Conservation (phyloP, 2,797 vertebrate genomes). For the Chelon auratus region DNA sequence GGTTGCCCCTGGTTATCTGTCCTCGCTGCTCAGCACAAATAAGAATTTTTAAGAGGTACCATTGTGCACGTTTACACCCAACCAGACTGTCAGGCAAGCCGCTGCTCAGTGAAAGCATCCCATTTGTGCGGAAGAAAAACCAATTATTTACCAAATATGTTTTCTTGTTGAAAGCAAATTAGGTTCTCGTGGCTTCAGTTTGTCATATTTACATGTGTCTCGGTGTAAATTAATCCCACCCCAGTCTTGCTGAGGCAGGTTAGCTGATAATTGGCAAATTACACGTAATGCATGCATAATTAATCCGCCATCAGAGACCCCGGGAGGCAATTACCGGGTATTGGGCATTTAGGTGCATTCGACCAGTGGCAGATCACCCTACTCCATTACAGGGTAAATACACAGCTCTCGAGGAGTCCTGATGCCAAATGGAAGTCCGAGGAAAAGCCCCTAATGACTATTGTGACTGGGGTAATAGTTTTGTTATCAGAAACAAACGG, state of each 20-base stretch:
- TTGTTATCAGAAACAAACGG: slow-evolving; percentile 76
- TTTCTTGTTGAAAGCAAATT: slow-evolving; percentile 42
- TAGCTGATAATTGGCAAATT: slow-evolving; percentile 73
- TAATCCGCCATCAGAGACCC: slow-evolving; percentile 67
- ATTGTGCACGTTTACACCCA: slow-evolving; percentile 40
- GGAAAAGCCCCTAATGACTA: slow-evolving; percentile 64
- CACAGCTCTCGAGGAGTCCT: slow-evolving; percentile 43
- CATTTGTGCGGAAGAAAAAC: slow-evolving; percentile 21
- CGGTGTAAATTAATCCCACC: slow-evolving; percentile 58
- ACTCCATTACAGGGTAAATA: slow-evolving; percentile 69
- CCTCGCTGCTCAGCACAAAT: slow-evolving; percentile 53
- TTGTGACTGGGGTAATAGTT: slow-evolving; percentile 68
- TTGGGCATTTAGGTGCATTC: slow-evolving; percentile 56
- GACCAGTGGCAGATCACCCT: slow-evolving; percentile 55
- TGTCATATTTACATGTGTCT: slow-evolving; percentile 63
- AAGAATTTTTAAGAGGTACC: slow-evolving; percentile 35
- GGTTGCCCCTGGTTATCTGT: slow-evolving; percentile 39
- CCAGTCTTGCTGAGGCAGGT: slow-evolving; percentile 54
- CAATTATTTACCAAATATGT: slow-evolving; percentile 34
- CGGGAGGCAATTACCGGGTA: slow-evolving; percentile 67
- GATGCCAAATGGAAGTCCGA: slow-evolving; percentile 57
- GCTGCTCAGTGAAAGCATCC: slow-evolving; percentile 27
- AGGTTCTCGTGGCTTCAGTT: slow-evolving; percentile 36
- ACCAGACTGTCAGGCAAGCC: slow-evolving; percentile 31
- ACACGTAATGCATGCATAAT: slow-evolving; percentile 59